These are phyloP conservation scores for Embidobia sp. DNA, from an alignment of 2,888 invertebrate genomes.

Conservation along the genomic window DNA sequence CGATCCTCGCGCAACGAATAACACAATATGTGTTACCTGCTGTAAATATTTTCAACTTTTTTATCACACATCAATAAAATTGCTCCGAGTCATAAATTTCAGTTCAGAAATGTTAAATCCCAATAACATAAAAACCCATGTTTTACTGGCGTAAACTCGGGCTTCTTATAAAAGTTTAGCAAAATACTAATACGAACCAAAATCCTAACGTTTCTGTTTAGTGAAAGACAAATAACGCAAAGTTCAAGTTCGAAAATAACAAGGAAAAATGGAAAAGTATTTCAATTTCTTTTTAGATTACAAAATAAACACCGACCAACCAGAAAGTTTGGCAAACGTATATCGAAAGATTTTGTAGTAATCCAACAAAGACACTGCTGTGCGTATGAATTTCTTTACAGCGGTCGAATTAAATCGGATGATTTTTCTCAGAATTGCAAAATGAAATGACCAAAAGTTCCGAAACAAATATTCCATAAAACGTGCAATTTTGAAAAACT, in stretches of 20 bases:
- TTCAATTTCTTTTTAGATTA: conserved; percentile 20
- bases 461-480: too few relatives aligned
- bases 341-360: background rate
- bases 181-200: conserved; percentile 20
- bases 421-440: too few relatives aligned
- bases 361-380: background rate
- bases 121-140: conserved; percentile 13
- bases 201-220: conserved; percentile 8
- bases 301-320: conserved; percentile 5
- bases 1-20: conserved; percentile 1
- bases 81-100: conserved; percentile 14
- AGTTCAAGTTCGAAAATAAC: conserved; percentile 33
- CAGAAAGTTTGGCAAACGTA: conserved; percentile 10
- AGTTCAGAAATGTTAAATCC: conserved; percentile 30
- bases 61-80: conserved; percentile 15
- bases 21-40: background rate
- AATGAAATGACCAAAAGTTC: too few relatives aligned
- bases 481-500: too few relatives aligned
- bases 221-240: conserved; percentile 24
- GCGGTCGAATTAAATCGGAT: background rate
- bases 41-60: conserved; percentile 6
- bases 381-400: background rate
- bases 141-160: conserved; percentile 12
- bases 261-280: conserved; percentile 11
- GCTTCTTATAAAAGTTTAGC: conserved; percentile 32